These are phyloP conservation scores for Macroteleia sp. DNA, from an alignment of 2,888 invertebrate species.

Conservation along the genomic window DNA sequence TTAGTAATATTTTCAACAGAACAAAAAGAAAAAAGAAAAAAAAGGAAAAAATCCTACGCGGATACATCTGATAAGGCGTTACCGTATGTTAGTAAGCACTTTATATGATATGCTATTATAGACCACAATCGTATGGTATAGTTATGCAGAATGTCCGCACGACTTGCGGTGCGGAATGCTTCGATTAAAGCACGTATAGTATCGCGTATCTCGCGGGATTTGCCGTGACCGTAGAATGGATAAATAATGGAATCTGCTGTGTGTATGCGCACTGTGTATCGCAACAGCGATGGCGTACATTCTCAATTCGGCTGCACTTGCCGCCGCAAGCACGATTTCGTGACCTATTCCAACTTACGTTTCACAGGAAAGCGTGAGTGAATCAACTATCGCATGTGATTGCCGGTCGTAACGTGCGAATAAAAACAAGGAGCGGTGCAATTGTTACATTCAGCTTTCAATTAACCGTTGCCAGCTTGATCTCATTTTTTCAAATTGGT, in stretches of 20 bases:
- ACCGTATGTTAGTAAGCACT: slow-evolving; percentile 28
- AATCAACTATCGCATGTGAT: slow-evolving; percentile 58
- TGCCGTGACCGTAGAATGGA: slow-evolving; percentile 76
- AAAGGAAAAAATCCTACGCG: no score
- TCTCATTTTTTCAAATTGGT: slow-evolving; percentile 41
- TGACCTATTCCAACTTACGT: slow-evolving; percentile 66
- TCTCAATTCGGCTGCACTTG: slow-evolving; percentile 66
- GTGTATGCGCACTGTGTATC: slow-evolving; percentile 28
- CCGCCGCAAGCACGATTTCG: slow-evolving; percentile 68
- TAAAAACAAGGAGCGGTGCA: slow-evolving; percentile 69
- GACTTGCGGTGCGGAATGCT: slow-evolving; percentile 60
- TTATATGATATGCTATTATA: slow-evolving; percentile 42
- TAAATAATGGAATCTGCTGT: slow-evolving; percentile 76
- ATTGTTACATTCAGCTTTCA: slow-evolving; percentile 60
- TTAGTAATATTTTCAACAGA: no score
- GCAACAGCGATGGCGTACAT: slow-evolving; percentile 51
- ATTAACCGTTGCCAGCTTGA: slow-evolving; percentile 49
- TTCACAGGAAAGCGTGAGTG: slow-evolving; percentile 58
- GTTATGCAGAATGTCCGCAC: slow-evolving; percentile 43
- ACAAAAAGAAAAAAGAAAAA: no score
- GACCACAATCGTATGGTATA: slow-evolving; percentile 15
- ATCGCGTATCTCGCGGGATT: slow-evolving; percentile 75
- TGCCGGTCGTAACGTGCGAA: slow-evolving; percentile 53
- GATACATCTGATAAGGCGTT: slow-evolving; percentile 39
- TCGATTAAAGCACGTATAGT: slow-evolving; percentile 77